Conservation (phyloP, 2,888 invertebrate genomes). For the Chrysolina oricalcia region DNA sequence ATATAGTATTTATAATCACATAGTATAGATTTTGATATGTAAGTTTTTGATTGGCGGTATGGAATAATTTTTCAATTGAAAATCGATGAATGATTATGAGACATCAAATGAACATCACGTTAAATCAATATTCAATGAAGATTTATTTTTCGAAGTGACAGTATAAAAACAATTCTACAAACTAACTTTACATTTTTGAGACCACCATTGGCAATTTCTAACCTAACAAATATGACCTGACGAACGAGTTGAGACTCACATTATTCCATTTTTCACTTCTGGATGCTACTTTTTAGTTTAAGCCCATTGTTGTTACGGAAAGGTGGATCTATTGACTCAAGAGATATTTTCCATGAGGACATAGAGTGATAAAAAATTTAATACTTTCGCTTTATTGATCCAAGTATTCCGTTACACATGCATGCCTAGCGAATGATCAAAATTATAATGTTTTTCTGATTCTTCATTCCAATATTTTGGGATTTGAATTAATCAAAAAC, state of each 20-base stretch:
- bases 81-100: neutral
- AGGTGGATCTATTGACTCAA: too few species aligned
- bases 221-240: neutral
- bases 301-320: too few species aligned
- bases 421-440: too few species aligned
- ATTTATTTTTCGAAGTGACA: neutral
- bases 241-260: neutral
- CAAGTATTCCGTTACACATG: too few species aligned
- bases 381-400: too few species aligned
- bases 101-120: constrained; percentile 2
- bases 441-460: too few species aligned
- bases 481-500: too few species aligned
- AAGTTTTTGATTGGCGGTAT: constrained; percentile 33
- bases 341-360: too few species aligned
- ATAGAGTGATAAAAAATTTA: too few species aligned
- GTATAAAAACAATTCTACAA: constrained; percentile 3
- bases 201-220: neutral
- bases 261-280: too few species aligned
- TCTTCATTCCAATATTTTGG: too few species aligned
- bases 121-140: neutral
- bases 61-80: constrained; percentile 1
- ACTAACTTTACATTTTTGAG: neutral
- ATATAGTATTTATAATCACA: constrained; percentile 54
- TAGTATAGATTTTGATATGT: constrained; percentile 57
- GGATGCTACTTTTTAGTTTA: too few species aligned